Evolutionary conservation across 2,888 invertebrate species (phyloP).

Genomic region (Lasioglossum morio): DNA sequence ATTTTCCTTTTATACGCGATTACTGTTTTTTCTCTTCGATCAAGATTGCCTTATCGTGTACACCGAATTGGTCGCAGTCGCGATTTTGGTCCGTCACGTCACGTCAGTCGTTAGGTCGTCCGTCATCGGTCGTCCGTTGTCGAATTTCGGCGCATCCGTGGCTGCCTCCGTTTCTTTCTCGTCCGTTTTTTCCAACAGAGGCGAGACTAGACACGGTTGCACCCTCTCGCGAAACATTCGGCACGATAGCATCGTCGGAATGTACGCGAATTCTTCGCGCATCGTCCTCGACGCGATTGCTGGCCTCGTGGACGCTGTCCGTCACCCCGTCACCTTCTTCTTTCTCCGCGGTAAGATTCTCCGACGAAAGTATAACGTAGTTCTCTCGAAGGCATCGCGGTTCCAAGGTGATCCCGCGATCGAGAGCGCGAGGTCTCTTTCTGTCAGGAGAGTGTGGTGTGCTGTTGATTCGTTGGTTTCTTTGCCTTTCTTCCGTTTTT

Average conservation of each 20-base stretch:
- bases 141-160: not conserved
- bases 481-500: constrained; percentile 59
- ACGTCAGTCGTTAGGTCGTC: constrained; percentile 12
- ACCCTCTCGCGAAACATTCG: not conserved
- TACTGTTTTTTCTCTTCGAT: not conserved
- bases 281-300: not conserved
- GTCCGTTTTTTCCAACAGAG: not conserved
- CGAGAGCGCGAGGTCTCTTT: constrained; percentile 44
- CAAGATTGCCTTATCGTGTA: not conserved
- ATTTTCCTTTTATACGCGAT: constrained; percentile 25
- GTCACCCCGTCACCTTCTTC: constrained; percentile 22
- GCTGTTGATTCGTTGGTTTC: constrained; percentile 73
- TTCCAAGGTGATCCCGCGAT: constrained; percentile 44
- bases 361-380: not conserved
- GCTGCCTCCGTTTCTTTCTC: not conserved
- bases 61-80: constrained; percentile 16
- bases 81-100: constrained; percentile 8
- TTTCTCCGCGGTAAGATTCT: constrained; percentile 23
- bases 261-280: not conserved
- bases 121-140: constrained; percentile 11
- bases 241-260: not conserved
- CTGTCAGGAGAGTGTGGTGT: constrained; percentile 79
- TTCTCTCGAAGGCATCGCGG: constrained; percentile 10
- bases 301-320: constrained; percentile 9
- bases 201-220: not conserved